phyloP scores from a whole-genome alignment of 2,888 invertebrate genomes.

The Mimas tiliae region DNA sequence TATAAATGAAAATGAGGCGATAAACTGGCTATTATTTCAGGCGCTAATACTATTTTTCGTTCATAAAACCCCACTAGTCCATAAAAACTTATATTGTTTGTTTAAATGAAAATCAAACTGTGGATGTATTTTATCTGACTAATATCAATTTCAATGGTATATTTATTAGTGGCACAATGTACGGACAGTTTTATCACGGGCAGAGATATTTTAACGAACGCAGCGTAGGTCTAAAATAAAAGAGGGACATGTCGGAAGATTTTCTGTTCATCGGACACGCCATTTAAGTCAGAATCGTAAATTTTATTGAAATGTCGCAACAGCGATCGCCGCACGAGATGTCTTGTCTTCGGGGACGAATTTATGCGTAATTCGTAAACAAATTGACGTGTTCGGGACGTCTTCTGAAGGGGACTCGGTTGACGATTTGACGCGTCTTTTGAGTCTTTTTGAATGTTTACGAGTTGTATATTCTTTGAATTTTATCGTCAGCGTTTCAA shows the following conservation, averaged over 20 bases:
- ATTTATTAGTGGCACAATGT: conserved; percentile 65
- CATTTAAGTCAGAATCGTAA: conserved; percentile 84
- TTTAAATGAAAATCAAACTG: conserved; percentile 48
- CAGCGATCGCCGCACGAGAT: conserved; percentile 82
- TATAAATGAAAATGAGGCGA: conserved; percentile 16
- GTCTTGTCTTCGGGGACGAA: conserved; percentile 81
- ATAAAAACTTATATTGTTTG: conserved; percentile 44
- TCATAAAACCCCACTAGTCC: conserved; percentile 36
- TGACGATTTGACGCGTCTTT: conserved; percentile 78
- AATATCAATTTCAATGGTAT: conserved; percentile 69
- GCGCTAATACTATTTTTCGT: conserved; percentile 39
- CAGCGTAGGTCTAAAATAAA: conserved; percentile 76
- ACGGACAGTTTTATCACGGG: conserved; percentile 74
- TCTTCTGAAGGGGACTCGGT: conserved; percentile 71
- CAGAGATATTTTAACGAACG: conserved; percentile 82
- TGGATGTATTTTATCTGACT: conserved; percentile 47
- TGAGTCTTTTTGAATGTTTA: conserved; percentile 60
- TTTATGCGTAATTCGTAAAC: conserved; percentile 84
- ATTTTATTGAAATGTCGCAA: conserved; percentile 84
- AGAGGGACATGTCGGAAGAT: conserved; percentile 73
- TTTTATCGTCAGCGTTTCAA: conserved; percentile 48
- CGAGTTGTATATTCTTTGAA: conserved; percentile 54
- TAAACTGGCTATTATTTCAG: background rate
- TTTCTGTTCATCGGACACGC: conserved; percentile 79
- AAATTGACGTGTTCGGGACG: conserved; percentile 80